Conservation (phyloP, 2,888 invertebrate species). For the Anaspis maculata region DNA sequence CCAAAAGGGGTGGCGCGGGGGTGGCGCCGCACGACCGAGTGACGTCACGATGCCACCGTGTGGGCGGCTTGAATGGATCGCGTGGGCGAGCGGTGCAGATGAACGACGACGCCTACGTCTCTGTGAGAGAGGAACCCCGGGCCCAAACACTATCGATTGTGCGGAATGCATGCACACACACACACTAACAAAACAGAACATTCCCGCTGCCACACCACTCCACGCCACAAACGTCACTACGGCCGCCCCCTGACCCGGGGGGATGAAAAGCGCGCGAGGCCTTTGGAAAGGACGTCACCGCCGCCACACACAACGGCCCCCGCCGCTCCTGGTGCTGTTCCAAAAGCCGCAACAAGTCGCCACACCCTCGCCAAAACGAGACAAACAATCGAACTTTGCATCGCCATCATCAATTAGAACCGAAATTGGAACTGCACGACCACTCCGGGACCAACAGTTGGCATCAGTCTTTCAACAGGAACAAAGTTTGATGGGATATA, state of each 20-base stretch:
- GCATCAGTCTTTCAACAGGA: too few relatives aligned
- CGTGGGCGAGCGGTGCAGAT: constrained; percentile 37
- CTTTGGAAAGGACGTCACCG: constrained; percentile 3
- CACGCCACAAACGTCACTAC: constrained; percentile 13
- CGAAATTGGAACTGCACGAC: too few relatives aligned
- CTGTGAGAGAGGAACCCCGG: constrained; percentile 26
- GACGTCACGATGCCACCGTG: constrained; percentile 53
- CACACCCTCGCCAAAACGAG: too few relatives aligned
- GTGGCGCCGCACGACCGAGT: constrained; percentile 43
- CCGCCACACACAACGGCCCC: too few relatives aligned
- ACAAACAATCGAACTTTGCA: too few relatives aligned
- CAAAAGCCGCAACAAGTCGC: too few relatives aligned
- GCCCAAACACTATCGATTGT: constrained; percentile 27
- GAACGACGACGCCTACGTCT: constrained; percentile 24
- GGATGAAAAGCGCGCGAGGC: constrained; percentile 8
- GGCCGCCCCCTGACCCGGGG: constrained; percentile 2
- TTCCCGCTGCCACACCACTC: constrained; percentile 8
- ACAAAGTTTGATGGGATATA: too few relatives aligned
- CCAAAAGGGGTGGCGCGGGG: constrained; percentile 22
- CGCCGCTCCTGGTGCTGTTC: too few relatives aligned
- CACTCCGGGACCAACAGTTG: too few relatives aligned
- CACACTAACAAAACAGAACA: too few relatives aligned
- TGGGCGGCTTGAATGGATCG: constrained; percentile 36
- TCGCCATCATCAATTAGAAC: too few relatives aligned
- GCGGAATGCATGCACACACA: too few relatives aligned